Percentiles rank a stretch among this genome's conserved stretches.
These are phyloP conservation scores for Orthosia gothica DNA, from an alignment of 2,888 invertebrate species.

Conservation along the genomic window DNA sequence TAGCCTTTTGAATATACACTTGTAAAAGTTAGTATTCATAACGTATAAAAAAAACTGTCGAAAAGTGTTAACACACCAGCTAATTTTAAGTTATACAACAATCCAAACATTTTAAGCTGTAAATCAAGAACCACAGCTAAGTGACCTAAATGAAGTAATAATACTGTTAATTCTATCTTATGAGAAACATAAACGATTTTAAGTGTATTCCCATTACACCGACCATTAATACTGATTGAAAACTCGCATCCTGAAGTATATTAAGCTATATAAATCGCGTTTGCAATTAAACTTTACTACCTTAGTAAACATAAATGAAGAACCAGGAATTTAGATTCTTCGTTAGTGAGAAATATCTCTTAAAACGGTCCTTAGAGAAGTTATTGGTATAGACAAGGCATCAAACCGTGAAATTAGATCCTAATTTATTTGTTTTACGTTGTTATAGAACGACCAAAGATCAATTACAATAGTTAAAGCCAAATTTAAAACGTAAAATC, in stretches of 20 bases:
- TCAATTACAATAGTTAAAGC: too few relatives aligned
- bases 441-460: too few relatives aligned
- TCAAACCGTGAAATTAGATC: neutral
- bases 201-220: conserved; percentile 1
- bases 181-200: neutral
- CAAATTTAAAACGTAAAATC: too few relatives aligned
- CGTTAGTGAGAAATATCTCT: neutral
- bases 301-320: conserved; percentile 2
- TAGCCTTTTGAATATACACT: neutral
- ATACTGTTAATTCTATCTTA: neutral
- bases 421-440: neutral
- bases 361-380: neutral
- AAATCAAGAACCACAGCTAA: too few relatives aligned
- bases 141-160: neutral
- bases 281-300: conserved; percentile 37
- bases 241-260: conserved; percentile 1
- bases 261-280: conserved; percentile 14
- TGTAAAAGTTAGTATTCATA: neutral
- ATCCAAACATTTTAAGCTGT: neutral
- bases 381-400: neutral
- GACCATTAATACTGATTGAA: conserved; percentile 39
- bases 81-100: neutral
- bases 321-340: neutral
- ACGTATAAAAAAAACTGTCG: neutral
- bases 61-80: neutral